Conservation (phyloP, 2,797 vertebrate genomes). For the Acanthiza pusilla region DNA sequence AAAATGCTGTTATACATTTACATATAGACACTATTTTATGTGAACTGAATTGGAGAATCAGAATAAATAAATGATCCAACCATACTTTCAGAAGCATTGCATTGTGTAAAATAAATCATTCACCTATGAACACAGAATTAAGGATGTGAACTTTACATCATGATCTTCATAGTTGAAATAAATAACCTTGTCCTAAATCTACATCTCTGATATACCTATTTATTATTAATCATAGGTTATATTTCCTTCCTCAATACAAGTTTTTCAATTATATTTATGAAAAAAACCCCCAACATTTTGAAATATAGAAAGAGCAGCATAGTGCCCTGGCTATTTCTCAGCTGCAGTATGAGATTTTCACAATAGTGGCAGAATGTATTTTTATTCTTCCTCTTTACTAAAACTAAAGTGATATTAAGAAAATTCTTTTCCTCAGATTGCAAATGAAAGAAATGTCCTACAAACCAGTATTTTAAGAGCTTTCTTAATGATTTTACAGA, state of each 20-base stretch:
- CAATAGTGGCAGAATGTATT: not conserved
- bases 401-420: not conserved
- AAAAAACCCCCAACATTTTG: accelerated
- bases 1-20: not conserved
- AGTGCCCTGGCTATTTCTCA: not conserved
- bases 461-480: not conserved
- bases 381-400: not conserved
- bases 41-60: not conserved
- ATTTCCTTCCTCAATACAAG: not conserved
- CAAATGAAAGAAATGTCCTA: not conserved
- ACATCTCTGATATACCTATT: not conserved
- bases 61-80: not conserved
- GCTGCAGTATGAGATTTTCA: not conserved
- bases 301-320: not conserved
- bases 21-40: not conserved
- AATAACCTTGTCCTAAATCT: not conserved
- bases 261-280: not conserved
- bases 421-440: not conserved
- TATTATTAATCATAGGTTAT: not conserved
- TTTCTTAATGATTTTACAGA: not conserved
- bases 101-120: not conserved
- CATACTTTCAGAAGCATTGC: not conserved
- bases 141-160: not conserved
- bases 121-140: not conserved
- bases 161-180: not conserved